Evolutionary conservation across 2,888 invertebrate species (phyloP).

Genomic region (Cactoblastis cactorum): DNA sequence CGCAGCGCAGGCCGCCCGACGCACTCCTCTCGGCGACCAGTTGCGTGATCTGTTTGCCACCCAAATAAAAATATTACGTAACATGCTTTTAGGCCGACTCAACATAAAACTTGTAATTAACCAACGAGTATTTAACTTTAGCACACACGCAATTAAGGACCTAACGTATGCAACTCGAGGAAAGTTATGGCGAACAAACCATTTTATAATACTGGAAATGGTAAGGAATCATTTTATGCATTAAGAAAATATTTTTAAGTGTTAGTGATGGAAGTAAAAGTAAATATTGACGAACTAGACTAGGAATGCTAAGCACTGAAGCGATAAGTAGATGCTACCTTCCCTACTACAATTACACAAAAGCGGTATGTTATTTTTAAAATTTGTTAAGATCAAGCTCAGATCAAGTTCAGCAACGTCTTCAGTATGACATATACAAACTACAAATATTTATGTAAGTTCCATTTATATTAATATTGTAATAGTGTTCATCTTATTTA

Average conservation of each 20-base stretch:
- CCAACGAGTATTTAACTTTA: slow-evolving; percentile 13
- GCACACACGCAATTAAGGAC: slow-evolving; percentile 4
- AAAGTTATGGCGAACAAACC: slow-evolving; percentile 13
- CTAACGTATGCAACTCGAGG: neutral
- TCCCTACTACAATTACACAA: no score
- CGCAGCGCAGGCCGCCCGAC: slow-evolving; percentile 14
- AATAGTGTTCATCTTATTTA: neutral
- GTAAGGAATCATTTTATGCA: neutral
- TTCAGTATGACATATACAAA: no score
- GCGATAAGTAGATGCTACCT: no score
- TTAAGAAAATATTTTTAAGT: no score
- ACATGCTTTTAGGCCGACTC: slow-evolving; percentile 45
- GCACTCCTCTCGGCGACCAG: slow-evolving; percentile 13
- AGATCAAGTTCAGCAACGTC: no score
- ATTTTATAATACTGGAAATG: neutral
- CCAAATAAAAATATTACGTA: slow-evolving; percentile 50
- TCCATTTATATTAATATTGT: neutral
- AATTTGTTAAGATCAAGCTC: no score
- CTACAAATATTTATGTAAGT: no score
- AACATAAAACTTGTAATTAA: slow-evolving; percentile 23
- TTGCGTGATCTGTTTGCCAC: slow-evolving; percentile 43
- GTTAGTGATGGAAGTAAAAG: no score
- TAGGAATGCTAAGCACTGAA: no score
- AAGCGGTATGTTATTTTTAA: no score
- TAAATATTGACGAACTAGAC: no score